A percentile compares a stretch with the other conserved stretches of the same genome.
Evolutionary conservation across 2,888 invertebrate genomes (phyloP).

Genomic region (Eupithecia abbreviata): DNA sequence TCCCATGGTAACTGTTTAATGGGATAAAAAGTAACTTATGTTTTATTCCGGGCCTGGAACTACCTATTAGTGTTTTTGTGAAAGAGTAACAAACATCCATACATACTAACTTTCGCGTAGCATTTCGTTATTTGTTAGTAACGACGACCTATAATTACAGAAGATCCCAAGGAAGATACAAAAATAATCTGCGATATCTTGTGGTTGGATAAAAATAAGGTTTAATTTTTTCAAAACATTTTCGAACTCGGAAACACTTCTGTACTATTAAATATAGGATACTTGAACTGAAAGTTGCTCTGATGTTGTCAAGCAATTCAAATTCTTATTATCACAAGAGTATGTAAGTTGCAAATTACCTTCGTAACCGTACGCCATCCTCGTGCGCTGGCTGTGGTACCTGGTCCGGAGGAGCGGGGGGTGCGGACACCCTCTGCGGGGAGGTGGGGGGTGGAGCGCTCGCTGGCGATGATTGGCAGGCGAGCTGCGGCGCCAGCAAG

Average conservation of each 20-base stretch:
- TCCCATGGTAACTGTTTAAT: no score
- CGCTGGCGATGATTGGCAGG: slow-evolving; percentile 72
- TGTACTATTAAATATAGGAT: no score
- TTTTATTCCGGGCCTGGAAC: no score
- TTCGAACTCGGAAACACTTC: background rate
- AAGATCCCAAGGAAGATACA: background rate
- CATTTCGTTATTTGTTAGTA: no score
- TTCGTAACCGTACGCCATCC: slow-evolving; percentile 76
- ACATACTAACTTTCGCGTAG: no score
- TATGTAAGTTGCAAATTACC: slow-evolving; percentile 24
- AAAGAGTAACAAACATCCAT: no score
- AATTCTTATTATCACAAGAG: background rate
- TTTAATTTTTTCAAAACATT: background rate
- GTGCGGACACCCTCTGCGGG: slow-evolving; percentile 74
- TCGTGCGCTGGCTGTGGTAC: slow-evolving; percentile 74
- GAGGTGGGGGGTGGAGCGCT: slow-evolving; percentile 67
- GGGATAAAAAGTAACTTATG: no score
- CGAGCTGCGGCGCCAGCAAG: slow-evolving; percentile 73
- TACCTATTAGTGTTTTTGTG: no score
- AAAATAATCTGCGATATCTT: background rate
- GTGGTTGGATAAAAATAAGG: background rate
- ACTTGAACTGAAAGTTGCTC: background rate
- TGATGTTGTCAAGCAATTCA: background rate
- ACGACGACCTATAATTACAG: no score
- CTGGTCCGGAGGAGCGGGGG: slow-evolving; percentile 65